Base-by-base conservation (phyloP, 2,113 vertebrate genomes). In the Notarius quadriscutis region DNA sequence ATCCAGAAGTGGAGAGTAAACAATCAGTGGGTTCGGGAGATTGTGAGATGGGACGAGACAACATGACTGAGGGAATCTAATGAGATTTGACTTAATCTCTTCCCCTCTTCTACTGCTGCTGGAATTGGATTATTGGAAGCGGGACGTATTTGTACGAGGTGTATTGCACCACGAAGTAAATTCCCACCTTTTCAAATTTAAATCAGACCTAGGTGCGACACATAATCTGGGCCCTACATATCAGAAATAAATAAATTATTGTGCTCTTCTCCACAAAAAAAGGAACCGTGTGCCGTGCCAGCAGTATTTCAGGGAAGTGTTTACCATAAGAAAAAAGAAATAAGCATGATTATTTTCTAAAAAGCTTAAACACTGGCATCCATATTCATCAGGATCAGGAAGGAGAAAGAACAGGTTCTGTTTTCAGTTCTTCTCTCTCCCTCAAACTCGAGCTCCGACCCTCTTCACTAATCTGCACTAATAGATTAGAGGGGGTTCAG, bases 181-280 rank as follows among this genome's bases (percentile, higher is more conserved):
- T 95, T 95, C 93, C 91, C 95, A 95, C 93, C 94, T 95, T 95
- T 95, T 95, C 94, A 95, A 94, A 95, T 95, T 95, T 94, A 95
- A 96, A 95, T 95, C 94, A 95, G 93, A 95, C 93, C 93, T 90
- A 93, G 94, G 95, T 95, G 94, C 91, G 94, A 93, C 91, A 93
- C 92, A 93, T 95, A 96, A 95, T 95, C 94, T 92, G 92, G 93
- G 90, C 92, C 83, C 92, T 91, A 93, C 92, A 93, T 90, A 91
- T 90, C 91, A 91, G 89, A 92, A 92, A 94, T 91, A 93, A 95
- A 94, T 93, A 93, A 72, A 95, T 93, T 91, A 93, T 81, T 87
- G 89, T 86, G 58, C 78, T 67, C 22, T 67, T n/a, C 18, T 14
- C 18, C 11, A 67, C 90, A 89, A 91, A 91, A 94, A 91, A 91